Evolutionary conservation across 2,888 invertebrate genomes (phyloP), one percentile per base, ranked within the genome.

Genomic region (Eilema caniola): DNA sequence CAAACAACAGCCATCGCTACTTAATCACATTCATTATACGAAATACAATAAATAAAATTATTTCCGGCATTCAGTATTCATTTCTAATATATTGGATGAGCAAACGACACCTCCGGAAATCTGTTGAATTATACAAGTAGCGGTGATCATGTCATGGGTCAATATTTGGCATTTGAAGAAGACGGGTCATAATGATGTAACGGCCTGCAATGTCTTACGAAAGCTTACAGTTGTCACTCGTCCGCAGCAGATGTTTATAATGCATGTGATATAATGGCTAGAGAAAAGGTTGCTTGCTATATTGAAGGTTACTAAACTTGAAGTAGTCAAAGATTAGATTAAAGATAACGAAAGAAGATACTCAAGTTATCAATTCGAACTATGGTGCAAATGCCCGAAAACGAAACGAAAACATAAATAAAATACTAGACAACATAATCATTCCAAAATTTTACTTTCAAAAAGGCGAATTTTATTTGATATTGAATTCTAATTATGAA

Each of bases 81-180:
- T 33, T 66, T 66, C n/a, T 10, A 37, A 66, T 33, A 57, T 8
- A 28, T 20, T 63, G 37, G 12, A 37, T 25, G 47, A 57, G 67
- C 41, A 57, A 62, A 47, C 20, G 24, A 23, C 31, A 64, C 70
- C 77, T 77, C 23, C 41, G 53, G 47, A 72, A 81, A 75, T 74
- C 62, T 62, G 62, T 37, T 25, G 74, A 65, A 66, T 77, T 73
- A 78, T 74, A 90, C 89, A 86, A 88, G 92, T 92, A 88, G 90
- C 88, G 79, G 80, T 81, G 85, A 83, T 81, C 86, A 77, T 89
- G 90, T 89, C 92, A 89, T 86, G 87, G 94, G 94, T 95, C 93
- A 94, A 89, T 89, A 90, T 93, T 92, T 94, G 93, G 90, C 94
- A 94, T 95, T 95, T 93, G 85, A 87, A 85, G 84, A 75, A 81